Evolutionary conservation across 2,888 invertebrate genomes (phyloP), one percentile per base, ranked within the genome.

Genomic region (Abrostola tripartita): DNA sequence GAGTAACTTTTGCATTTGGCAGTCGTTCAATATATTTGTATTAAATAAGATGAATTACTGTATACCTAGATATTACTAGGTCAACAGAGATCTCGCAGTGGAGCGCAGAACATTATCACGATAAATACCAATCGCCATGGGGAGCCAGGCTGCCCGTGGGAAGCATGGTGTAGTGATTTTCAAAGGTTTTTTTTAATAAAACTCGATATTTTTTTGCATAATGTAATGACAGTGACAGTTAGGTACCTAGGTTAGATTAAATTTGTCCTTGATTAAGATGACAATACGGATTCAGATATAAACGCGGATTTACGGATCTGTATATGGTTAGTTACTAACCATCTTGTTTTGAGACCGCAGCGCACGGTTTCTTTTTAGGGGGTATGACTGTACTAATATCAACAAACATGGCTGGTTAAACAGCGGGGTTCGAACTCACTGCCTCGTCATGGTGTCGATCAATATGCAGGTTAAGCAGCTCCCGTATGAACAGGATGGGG

Each of bases 1-100:
- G 71, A 65, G 78, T 81, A 83, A 84, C 83, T 86, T 86, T 83
- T 85, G 78, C 79, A 82, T 85, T 86, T 86, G 85, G 85, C 87
- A 85, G 77, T 75, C 75, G 84, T 85, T 86, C 85, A 85, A 83
- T 87, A 82, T 81, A 82, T 83, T 86, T 84, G 79, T 83, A 83
- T 82, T 85, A 83, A 87, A 86, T 85, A 81, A 85, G 84, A 85
- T 84, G 76, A 79, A 83, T 82, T 79, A 79, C 73, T 81, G 71
- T 71, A 74, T 75, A 75, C 49, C 54, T 74, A 65, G 54, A 64
- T 64, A 74, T 76, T 80, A 82, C 68, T 75, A 76, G 77, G 72
- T 79, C 76, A 72, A 59, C 64, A 68, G 74, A 69, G 63, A 76
- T 67, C 60, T 54, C 62, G 62, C 37, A 14, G 6, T 56, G 37